Conservation (phyloP, 2,888 invertebrate genomes). For the Folsomia manolachei region DNA sequence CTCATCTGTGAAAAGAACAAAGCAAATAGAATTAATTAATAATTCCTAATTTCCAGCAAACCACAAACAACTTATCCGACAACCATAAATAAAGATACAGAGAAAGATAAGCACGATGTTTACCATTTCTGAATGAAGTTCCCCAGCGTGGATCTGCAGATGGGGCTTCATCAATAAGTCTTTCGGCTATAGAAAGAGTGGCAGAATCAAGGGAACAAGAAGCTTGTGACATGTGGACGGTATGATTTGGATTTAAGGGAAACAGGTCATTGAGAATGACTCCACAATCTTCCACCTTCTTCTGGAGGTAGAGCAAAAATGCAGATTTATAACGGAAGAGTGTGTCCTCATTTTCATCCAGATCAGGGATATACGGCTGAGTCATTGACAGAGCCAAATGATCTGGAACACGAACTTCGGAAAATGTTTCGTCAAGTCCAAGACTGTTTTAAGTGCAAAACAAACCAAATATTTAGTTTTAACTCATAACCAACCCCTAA, state of each 20-base stretch:
- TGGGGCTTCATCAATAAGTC: constrained; percentile 68
- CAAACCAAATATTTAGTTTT: too few species aligned
- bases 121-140: neutral
- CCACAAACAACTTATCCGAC: too few species aligned
- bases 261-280: constrained; percentile 37
- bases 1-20: constrained; percentile 18
- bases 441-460: constrained; percentile 14
- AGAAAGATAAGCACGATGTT: too few species aligned
- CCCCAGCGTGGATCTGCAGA: constrained; percentile 80
- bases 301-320: constrained; percentile 43
- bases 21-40: too few species aligned
- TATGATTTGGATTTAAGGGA: constrained; percentile 34
- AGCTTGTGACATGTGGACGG: constrained; percentile 45
- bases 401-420: constrained; percentile 45
- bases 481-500: too few species aligned
- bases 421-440: constrained; percentile 33
- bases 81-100: too few species aligned
- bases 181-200: constrained; percentile 53
- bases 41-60: too few species aligned
- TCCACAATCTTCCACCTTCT: constrained; percentile 35
- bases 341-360: constrained; percentile 38
- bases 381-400: constrained; percentile 46
- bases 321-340: constrained; percentile 47
- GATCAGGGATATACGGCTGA: constrained; percentile 34
- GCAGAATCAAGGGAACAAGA: constrained; percentile 44